phyloP scores from a whole-genome alignment of 64 coral and sea anemone genomes.

The Pocillopora verrucosa region DNA sequence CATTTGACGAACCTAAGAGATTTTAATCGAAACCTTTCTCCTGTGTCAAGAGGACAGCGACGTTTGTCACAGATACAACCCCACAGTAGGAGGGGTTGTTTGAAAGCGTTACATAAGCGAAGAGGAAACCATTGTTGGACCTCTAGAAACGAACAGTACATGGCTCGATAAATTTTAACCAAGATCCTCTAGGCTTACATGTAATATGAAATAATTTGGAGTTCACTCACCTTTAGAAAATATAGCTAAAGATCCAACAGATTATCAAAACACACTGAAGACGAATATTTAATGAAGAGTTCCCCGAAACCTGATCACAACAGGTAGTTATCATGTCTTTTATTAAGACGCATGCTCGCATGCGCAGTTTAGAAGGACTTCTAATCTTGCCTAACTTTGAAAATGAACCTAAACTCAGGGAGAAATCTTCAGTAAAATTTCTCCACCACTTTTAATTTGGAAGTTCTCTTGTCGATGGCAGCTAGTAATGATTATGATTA shows the following conservation, averaged over 20 bases:
- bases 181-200: neutral
- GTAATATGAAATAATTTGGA: neutral
- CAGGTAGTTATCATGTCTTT: neutral
- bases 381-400: neutral
- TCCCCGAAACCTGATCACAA: slow-evolving; percentile 1
- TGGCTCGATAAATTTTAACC: neutral
- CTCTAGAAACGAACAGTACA: neutral
- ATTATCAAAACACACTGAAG: slow-evolving; percentile 38
- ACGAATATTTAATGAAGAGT: slow-evolving; percentile 40
- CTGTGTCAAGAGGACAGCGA: neutral
- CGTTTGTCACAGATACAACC: neutral
- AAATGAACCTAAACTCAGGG: neutral
- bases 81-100: neutral
- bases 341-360: slow-evolving; percentile 15
- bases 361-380: neutral
- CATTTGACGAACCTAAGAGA: neutral
- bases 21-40: neutral
- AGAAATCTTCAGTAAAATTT: no score
- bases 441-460: no score
- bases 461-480: no score
- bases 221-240: slow-evolving; percentile 39
- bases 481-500: no score
- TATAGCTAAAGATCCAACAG: slow-evolving; percentile 32
- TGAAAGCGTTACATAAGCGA: neutral
- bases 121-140: neutral